Conservation (phyloP, 2,888 invertebrate genomes). For the Lingula anatina region DNA sequence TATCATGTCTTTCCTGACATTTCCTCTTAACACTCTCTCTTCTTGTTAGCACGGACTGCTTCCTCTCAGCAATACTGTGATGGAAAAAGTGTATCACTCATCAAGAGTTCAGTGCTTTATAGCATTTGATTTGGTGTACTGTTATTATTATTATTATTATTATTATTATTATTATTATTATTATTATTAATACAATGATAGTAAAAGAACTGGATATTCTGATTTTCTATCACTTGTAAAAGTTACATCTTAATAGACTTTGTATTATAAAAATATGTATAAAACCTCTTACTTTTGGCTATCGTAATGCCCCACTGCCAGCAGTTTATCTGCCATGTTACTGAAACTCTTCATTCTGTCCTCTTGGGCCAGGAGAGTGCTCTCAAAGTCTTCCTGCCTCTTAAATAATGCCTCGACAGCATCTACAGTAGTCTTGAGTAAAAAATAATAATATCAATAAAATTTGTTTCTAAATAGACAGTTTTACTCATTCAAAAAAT, state of each 20-base stretch:
- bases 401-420: constrained; percentile 83
- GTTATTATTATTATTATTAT: no score
- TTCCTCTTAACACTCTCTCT: constrained; percentile 66
- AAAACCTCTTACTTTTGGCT: constrained; percentile 66
- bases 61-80: constrained; percentile 57
- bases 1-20: constrained; percentile 68
- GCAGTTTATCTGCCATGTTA: constrained; percentile 76
- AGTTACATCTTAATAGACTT: no score
- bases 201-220: no score
- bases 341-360: constrained; percentile 79
- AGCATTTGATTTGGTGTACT: no score
- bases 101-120: no score
- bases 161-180: no score
- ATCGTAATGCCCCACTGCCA: constrained; percentile 75
- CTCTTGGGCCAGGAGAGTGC: constrained; percentile 86
- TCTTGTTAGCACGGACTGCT: constrained; percentile 69
- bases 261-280: no score
- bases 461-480: background rate
- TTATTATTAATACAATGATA: no score
- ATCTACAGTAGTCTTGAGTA: constrained; percentile 63
- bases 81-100: no score
- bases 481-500: background rate
- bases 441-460: background rate
- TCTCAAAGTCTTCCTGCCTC: constrained; percentile 89
- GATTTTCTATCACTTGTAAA: no score